phyloP scores from a whole-genome alignment of 1,140 invertebrate genomes.

The Copidosoma floridanum region DNA sequence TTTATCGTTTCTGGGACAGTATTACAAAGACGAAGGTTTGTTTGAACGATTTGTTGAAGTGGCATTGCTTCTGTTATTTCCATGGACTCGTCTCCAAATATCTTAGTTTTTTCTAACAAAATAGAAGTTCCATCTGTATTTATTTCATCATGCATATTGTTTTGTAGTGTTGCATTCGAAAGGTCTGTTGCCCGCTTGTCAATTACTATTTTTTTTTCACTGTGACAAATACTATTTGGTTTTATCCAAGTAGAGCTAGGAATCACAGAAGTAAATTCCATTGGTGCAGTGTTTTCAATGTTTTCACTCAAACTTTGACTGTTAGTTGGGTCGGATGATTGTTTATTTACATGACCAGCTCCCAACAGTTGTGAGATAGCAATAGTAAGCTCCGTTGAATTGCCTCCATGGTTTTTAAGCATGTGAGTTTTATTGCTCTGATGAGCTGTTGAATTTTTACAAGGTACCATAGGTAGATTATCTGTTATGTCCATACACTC shows the following conservation, averaged over 20 bases:
- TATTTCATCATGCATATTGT: not conserved
- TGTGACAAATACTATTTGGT: not conserved
- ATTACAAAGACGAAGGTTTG: too few relatives aligned
- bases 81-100: constrained; percentile 9
- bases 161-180: too few relatives aligned
- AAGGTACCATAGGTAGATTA: constrained; percentile 10
- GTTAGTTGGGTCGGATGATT: not conserved
- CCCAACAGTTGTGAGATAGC: not conserved
- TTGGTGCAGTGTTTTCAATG: not conserved
- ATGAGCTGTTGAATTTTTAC: not conserved
- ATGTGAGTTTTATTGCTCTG: not conserved
- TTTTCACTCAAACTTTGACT: not conserved
- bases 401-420: not conserved
- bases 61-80: constrained; percentile 27
- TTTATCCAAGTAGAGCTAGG: constrained; percentile 10
- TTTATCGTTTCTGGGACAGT: too few relatives aligned
- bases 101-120: constrained; percentile 7
- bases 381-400: constrained; percentile 3
- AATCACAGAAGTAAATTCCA: constrained; percentile 24
- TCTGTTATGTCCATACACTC: constrained; percentile 18
- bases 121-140: not conserved
- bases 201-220: constrained; percentile 2
- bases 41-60: too few relatives aligned
- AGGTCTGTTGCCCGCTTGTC: not conserved
- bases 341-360: not conserved